Base-by-base conservation (phyloP, 2,888 invertebrate genomes). In the Amiota minor region DNA sequence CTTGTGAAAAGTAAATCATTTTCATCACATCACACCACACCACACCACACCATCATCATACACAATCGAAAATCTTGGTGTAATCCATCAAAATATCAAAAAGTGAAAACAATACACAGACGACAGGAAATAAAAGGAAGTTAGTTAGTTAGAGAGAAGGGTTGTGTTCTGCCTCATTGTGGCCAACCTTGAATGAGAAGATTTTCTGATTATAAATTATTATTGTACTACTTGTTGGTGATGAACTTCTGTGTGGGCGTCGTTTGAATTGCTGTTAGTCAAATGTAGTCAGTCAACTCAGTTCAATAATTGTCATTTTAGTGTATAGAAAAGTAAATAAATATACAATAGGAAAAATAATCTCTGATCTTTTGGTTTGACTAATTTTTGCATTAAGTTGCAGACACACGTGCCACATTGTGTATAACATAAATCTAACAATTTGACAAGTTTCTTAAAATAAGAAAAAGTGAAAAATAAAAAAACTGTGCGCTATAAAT, bases 381-480 rank as follows among this genome's bases (percentile, higher is more conserved):
- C 62, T 81, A 84, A 83, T 83, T 82, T 79, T 79, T 81, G 78
- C 85, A 83, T 83, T 83, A 81, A 82, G 78, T 80, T 83, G 83
- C 81, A 84, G 77, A 77, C 79, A 80, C 83, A 83, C 83, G 83
- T 83, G 82, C 83, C 81, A 83, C 83, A 82, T 84, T 84, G 84
- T 81, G 83, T 81, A 81, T 83, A 83, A 83, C 81, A 84, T 84
- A 83, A 83, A 84, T 83, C 84, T 83, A 82, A 81, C 84, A 83
- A 84, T 83, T 83, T 83, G 83, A 83, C 82, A 83, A 83, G 84
- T 83, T 84, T 83, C 81, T 79, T 76, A 56, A 74, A 72, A 53
- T 20, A 69, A 35, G 35, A 62, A 62, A 14, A 62, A 23, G 9
- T 23, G 23, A 61, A 61, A 20, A 61, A 23, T 16, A 61, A 18